A percentile compares a stretch with the other conserved stretches of the same genome.
These are phyloP conservation scores for Eonycteris spelaea DNA, from an alignment of 2,113 vertebrate species.

Conservation along the genomic window DNA sequence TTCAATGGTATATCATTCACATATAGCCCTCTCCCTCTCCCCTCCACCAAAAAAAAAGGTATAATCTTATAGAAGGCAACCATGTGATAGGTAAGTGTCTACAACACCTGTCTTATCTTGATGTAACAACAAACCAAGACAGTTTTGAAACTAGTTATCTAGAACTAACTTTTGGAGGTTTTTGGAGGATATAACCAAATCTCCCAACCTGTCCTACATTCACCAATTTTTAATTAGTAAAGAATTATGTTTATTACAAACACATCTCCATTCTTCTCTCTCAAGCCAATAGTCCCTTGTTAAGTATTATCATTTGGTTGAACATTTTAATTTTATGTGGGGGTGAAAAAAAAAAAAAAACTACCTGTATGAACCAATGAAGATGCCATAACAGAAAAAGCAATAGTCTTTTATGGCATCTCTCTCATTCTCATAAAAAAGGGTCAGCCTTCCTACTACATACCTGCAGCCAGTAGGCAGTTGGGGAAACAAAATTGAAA, in stretches of 20 bases:
- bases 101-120: background rate
- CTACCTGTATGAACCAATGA: background rate
- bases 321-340: background rate
- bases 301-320: background rate
- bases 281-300: background rate
- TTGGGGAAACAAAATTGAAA: background rate
- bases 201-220: background rate
- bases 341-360: background rate
- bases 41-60: background rate
- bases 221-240: background rate
- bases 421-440: background rate
- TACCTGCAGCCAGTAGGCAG: background rate
- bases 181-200: background rate
- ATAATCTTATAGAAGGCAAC: background rate
- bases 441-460: background rate
- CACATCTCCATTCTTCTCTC: background rate
- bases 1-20: background rate
- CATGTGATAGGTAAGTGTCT: background rate
- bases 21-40: background rate
- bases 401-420: background rate
- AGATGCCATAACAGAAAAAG: background rate
- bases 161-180: background rate
- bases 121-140: background rate
- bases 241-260: background rate
- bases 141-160: background rate